Conservation (phyloP, 2,113 vertebrate genomes). For the Phyllostomus hastatus region DNA sequence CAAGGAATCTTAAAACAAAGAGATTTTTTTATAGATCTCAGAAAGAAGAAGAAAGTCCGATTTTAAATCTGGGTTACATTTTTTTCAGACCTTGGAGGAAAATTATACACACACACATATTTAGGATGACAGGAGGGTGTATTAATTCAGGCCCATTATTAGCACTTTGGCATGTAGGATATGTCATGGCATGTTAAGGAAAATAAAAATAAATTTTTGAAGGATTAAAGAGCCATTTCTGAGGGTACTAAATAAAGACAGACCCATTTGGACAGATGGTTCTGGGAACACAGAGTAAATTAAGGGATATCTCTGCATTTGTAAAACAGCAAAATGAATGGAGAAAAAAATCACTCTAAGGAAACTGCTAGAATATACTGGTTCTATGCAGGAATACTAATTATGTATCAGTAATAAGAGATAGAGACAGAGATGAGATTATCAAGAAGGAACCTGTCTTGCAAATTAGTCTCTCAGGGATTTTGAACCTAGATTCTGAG, state of each 20-base stretch:
- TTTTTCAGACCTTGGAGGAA: background rate
- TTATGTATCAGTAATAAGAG: background rate
- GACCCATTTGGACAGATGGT: background rate
- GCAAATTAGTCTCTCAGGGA: background rate
- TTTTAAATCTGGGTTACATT: background rate
- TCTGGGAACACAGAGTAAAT: background rate
- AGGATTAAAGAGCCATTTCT: background rate
- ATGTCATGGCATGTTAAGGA: background rate
- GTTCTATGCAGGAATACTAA: background rate
- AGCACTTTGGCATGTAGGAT: background rate
- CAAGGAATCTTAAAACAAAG: conserved; percentile 16
- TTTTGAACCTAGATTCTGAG: background rate
- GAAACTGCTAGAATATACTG: background rate
- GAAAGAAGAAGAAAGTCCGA: background rate
- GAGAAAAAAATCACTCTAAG: background rate
- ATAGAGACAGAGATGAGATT: background rate
- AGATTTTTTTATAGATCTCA: background rate
- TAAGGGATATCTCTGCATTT: background rate
- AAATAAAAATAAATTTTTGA: background rate
- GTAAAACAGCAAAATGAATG: background rate
- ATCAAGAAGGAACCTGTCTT: background rate
- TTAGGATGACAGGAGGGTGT: background rate
- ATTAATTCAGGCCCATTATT: background rate
- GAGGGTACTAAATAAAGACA: background rate
- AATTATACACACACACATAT: background rate